Evolutionary conservation across 2,888 invertebrate species (phyloP), one percentile per base, ranked within the genome.

Genomic region (Synanthedon formicaeformis): DNA sequence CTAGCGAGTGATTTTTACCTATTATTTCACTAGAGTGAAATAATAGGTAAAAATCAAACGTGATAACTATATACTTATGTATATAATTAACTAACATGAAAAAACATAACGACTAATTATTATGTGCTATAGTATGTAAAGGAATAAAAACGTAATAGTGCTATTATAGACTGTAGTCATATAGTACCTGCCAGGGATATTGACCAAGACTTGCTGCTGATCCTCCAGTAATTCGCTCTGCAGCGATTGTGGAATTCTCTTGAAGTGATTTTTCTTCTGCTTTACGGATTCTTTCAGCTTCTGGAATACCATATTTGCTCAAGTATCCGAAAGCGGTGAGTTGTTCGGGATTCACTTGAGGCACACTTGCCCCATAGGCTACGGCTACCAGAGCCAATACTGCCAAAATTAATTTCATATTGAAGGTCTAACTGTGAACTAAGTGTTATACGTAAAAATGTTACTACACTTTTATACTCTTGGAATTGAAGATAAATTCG

Each of bases 151-250:
- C 8, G 10, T 10, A 6, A 34, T 34, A 23, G 23, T 23, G 23
- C 16, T 23, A 34, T 16, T 16, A 16, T 16, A 16, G 16, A 16
- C 16, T 16, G 2, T 6, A 55, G 54, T 23, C 23, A 23, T 23
- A 23, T 23, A 23, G 13, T 13, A 78, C 78, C 71, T 78, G 78
- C 57, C 67, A 74, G 4, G 75, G 74, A 55, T 64, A 65, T 55
- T 71, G 67, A 49, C 69, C 74, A 2, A 51, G 11, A 4, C 23
- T 53, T n/a, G 78, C 67, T 1, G 67, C 63, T 1, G 52, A 50
- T 4, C 79, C 79, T 16, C 78, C 78, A 6, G 71, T 64, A 40
- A 79, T 78, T 52, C 75, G 75, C 2, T 10, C 34, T 34, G 34
- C 34, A 34, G 10, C 34, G 8, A 34, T 6, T 34, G 34, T 34